phyloP scores from a whole-genome alignment of 2,888 invertebrate genomes.

The Ephialtes manifestator region DNA sequence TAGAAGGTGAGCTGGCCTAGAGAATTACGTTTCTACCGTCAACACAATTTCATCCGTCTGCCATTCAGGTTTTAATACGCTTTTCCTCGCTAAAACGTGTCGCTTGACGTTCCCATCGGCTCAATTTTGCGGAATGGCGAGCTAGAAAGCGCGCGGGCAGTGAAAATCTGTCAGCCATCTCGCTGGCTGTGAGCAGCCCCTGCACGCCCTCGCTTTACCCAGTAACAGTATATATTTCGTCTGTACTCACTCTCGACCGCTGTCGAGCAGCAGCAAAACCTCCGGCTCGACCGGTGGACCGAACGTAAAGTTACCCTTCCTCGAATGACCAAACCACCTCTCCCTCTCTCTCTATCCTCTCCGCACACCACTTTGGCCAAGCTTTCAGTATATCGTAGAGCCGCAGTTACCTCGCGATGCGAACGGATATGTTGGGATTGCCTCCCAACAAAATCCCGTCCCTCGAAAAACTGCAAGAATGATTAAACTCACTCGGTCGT shows the following conservation, averaged over 20 bases:
- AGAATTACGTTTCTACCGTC: slow-evolving; percentile 73
- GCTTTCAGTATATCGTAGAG: slow-evolving; percentile 42
- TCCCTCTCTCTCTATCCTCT: neutral
- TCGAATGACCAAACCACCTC: slow-evolving; percentile 48
- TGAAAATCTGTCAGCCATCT: slow-evolving; percentile 68
- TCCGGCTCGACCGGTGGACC: slow-evolving; percentile 38
- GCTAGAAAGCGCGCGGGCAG: slow-evolving; percentile 62
- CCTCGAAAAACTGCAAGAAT: slow-evolving; percentile 37
- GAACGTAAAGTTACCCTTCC: slow-evolving; percentile 49
- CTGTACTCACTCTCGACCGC: slow-evolving; percentile 54
- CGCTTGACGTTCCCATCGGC: slow-evolving; percentile 74
- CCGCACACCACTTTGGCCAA: neutral
- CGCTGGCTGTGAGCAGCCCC: slow-evolving; percentile 55
- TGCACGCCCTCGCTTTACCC: slow-evolving; percentile 49
- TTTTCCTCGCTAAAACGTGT: slow-evolving; percentile 77
- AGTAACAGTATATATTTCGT: slow-evolving; percentile 61
- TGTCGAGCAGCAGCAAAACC: slow-evolving; percentile 55
- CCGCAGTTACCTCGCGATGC: slow-evolving; percentile 37
- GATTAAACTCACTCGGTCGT: slow-evolving; percentile 49
- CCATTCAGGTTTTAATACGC: slow-evolving; percentile 78
- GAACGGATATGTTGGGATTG: slow-evolving; percentile 38
- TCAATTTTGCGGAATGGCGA: slow-evolving; percentile 74
- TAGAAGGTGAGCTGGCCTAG: slow-evolving; percentile 46
- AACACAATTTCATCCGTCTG: slow-evolving; percentile 75
- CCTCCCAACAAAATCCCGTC: slow-evolving; percentile 24